Evolutionary conservation across 2,797 vertebrate genomes (phyloP), one percentile per base, ranked within the genome.

Genomic region (Taeniopygia guttata): DNA sequence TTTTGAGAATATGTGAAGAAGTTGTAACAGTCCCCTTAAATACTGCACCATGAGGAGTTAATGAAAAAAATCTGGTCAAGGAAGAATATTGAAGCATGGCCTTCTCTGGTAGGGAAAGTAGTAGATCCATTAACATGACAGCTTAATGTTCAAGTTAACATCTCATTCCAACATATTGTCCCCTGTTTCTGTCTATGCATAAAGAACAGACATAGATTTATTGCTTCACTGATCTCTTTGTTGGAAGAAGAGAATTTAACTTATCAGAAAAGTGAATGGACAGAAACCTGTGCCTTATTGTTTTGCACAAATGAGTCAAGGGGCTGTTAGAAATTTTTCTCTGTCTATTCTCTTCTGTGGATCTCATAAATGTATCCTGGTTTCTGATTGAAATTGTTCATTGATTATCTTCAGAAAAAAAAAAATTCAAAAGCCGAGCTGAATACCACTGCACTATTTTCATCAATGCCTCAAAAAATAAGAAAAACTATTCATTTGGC

Each of bases 111-210:
- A 84, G 16, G 38, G 32, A 66, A 84, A 80, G 22, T 55, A 59
- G 67, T 42, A 80, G 32, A 72, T 72, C 46, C 32, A 77, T 89
- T 93, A 82, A 92, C 48, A 42, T 66, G 81, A 94, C 68, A 83
- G 63, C 68, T 92, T 91, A 63, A 93, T 84, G 79, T 62, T 90
- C 90, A 56, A 87, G 48, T 67, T 95, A 78, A 84, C 83, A 76
- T 84, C 89, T 91, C 36, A 55, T 96, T 95, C 83, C 36, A 76
- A 90, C 70, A 42, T 94, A 84, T 69, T 82, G 55, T 91, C 26
- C 34, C 38, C 23, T 84, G 51, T 75, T 94, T 90, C 87, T 93
- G 36, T 56, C 85, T 93, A 14, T 90, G 55, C 83, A 76, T 84
- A 87, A 91, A 87, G 80, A 94, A 58, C 25, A 90, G 91, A 80